These are phyloP conservation scores for Piprites chloris DNA, from an alignment of 2,113 vertebrate genomes.

Conservation along the genomic window DNA sequence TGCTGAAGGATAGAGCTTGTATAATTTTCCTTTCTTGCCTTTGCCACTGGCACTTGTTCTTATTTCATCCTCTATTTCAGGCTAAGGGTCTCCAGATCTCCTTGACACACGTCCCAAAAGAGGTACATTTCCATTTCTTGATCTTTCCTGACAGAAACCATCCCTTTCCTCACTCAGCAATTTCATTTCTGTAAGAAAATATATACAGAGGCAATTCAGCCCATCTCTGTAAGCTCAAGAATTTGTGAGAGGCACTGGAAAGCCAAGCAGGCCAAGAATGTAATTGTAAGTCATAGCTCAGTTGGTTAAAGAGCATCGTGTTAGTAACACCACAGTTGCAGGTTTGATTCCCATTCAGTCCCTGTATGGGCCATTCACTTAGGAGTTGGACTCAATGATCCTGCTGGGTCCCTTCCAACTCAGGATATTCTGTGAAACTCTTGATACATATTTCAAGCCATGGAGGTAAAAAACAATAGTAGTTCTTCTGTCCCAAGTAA, in stretches of 20 bases:
- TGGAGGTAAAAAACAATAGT: neutral
- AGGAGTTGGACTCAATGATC: neutral
- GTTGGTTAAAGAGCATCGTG: neutral
- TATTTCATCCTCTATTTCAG: conserved; percentile 1
- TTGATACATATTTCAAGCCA: neutral
- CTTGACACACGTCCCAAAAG: neutral
- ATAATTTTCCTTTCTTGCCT: neutral
- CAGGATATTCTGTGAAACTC: neutral
- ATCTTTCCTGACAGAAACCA: neutral
- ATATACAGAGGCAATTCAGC: neutral
- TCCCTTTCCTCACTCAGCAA: neutral
- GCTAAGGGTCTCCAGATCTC: neutral
- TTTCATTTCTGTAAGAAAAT: neutral
- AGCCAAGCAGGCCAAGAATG: neutral
- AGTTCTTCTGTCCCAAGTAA: neutral
- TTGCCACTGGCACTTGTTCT: conserved; percentile 27
- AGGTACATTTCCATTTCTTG: neutral
- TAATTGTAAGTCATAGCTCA: neutral
- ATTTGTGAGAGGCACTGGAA: neutral
- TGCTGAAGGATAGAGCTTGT: neutral
- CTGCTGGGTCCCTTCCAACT: neutral
- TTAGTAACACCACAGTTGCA: neutral
- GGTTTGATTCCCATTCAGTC: neutral
- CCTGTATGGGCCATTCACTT: neutral
- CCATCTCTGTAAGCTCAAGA: neutral